A percentile compares a stretch with the other conserved stretches of the same genome.
These are phyloP conservation scores for Sclerodermus sp. DNA, from an alignment of 2,888 invertebrate species.

Conservation along the genomic window DNA sequence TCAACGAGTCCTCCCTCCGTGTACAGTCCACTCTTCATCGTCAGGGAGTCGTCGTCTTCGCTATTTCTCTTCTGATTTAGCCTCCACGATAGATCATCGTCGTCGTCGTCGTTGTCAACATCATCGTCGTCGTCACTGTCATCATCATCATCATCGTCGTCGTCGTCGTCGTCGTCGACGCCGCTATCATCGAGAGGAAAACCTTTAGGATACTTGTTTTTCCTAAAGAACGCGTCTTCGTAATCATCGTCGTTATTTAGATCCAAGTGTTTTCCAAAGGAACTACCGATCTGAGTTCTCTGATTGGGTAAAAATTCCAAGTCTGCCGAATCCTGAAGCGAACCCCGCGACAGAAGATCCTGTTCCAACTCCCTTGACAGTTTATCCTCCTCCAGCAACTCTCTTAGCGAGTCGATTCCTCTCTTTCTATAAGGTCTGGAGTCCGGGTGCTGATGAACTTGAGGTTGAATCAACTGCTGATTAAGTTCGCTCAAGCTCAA, in stretches of 20 bases:
- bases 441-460: not conserved
- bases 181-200: conserved; percentile 2
- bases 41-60: conserved; percentile 1
- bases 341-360: not conserved
- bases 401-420: conserved; percentile 15
- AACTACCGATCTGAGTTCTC: conserved; percentile 5
- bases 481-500: conserved; percentile 6
- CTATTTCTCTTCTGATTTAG: conserved; percentile 12
- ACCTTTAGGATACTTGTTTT: conserved; percentile 27
- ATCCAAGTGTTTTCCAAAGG: conserved; percentile 1
- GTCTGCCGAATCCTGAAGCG: conserved; percentile 1
- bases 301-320: conserved; percentile 20
- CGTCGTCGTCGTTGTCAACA: conserved; percentile 11
- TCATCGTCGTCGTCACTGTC: conserved; percentile 11
- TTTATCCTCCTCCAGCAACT: conserved; percentile 6
- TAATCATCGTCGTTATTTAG: conserved; percentile 5
- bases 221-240: conserved; percentile 29
- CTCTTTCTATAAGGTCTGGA: conserved; percentile 11
- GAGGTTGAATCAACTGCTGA: conserved; percentile 14
- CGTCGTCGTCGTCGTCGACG: conserved; percentile 8
- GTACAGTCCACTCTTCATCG: conserved; percentile 27
- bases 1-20: conserved; percentile 45
- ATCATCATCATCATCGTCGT: too few relatives aligned
- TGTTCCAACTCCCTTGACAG: not conserved
- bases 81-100: conserved; percentile 6